Evolutionary conservation across 2,113 vertebrate species (phyloP).

Genomic region (Antennarius striatus): DNA sequence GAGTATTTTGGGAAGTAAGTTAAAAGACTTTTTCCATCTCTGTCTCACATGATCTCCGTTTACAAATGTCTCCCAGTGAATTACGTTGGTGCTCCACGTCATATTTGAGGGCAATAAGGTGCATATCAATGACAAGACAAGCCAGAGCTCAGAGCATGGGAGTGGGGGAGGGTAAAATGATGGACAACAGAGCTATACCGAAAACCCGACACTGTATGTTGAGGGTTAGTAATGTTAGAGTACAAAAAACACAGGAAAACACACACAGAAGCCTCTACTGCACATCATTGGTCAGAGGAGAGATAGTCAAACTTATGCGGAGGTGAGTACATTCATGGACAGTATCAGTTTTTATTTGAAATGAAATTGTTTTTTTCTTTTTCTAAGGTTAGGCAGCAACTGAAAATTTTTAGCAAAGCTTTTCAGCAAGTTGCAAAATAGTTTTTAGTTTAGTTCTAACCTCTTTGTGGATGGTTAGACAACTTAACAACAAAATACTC

Average conservation of each 20-base stretch:
- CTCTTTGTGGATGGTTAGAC: slow-evolving; percentile 50
- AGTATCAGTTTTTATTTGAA: slow-evolving; percentile 62
- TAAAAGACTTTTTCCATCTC: slow-evolving; percentile 3
- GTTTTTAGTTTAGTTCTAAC: slow-evolving; percentile 65
- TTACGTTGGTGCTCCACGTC: slow-evolving; percentile 42
- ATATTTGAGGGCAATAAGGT: slow-evolving; percentile 71
- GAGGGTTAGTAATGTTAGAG: slow-evolving; percentile 74
- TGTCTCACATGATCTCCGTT: slow-evolving; percentile 23
- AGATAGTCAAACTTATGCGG: slow-evolving; percentile 78
- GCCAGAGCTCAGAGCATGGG: slow-evolving; percentile 58
- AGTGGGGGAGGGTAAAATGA: slow-evolving; percentile 14
- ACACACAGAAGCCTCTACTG: slow-evolving; percentile 69
- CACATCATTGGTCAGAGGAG: slow-evolving; percentile 68
- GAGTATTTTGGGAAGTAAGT: slow-evolving; percentile 1
- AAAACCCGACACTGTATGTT: slow-evolving; percentile 47
- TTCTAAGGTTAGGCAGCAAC: slow-evolving; percentile 48
- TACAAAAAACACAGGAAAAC: slow-evolving; percentile 61
- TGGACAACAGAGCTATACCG: slow-evolving; percentile 54
- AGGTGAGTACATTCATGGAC: slow-evolving; percentile 78
- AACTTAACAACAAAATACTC: slow-evolving; percentile 44
- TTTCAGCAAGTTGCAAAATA: slow-evolving; percentile 64
- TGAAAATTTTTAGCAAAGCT: slow-evolving; percentile 55
- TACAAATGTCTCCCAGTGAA: background rate
- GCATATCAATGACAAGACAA: slow-evolving; percentile 69
- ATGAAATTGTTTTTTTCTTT: slow-evolving; percentile 26